Conservation (phyloP, 2,113 vertebrate species). For the Clarias magur region DNA sequence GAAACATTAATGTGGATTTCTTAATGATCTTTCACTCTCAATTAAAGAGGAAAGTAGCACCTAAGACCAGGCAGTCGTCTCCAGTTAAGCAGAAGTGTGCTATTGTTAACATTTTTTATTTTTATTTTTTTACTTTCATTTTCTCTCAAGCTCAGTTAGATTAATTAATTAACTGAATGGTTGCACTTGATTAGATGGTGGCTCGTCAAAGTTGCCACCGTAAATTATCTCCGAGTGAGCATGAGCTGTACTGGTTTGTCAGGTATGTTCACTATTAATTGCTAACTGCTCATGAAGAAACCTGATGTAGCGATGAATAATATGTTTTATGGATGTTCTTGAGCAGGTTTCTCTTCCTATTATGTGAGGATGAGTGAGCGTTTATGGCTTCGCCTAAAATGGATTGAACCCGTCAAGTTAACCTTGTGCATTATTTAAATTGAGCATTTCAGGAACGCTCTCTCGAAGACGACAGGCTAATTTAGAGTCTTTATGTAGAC, state of each 20-base stretch:
- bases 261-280: constrained; percentile 28
- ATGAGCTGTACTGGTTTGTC: constrained; percentile 1
- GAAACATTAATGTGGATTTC: constrained; percentile 79
- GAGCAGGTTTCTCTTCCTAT: neutral
- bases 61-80: constrained; percentile 49
- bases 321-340: constrained; percentile 12
- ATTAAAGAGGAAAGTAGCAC: constrained; percentile 72
- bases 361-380: neutral
- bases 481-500: constrained; percentile 40
- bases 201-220: constrained; percentile 51
- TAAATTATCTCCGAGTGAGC: constrained; percentile 39
- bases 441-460: neutral
- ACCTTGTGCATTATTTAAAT: constrained; percentile 31
- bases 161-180: constrained; percentile 57
- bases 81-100: constrained; percentile 36
- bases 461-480: constrained; percentile 33
- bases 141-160: constrained; percentile 44
- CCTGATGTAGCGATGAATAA: constrained; percentile 19
- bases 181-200: constrained; percentile 51
- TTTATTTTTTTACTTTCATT: constrained; percentile 40
- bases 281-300: neutral
- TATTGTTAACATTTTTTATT: constrained; percentile 33
- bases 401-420: constrained; percentile 17
- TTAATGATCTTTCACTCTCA: constrained; percentile 79
- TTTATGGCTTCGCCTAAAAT: constrained; percentile 23